Conservation (phyloP, 2,797 vertebrate genomes). For the Phaenicophaeus curvirostris region DNA sequence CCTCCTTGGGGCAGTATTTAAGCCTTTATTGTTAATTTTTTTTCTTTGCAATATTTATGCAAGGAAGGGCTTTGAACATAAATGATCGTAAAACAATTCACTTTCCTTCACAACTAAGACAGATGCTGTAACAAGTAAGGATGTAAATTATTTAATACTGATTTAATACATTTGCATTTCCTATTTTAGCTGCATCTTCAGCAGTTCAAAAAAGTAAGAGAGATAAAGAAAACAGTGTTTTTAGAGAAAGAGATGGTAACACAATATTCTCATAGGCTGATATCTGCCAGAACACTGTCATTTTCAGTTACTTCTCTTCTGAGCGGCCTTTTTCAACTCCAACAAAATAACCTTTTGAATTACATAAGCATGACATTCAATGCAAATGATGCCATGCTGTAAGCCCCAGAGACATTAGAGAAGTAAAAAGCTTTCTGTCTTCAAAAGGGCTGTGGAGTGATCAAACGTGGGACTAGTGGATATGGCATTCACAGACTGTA, state of each 20-base stretch:
- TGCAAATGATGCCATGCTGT: constrained; percentile 35
- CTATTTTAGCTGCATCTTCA: neutral
- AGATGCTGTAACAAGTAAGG: neutral
- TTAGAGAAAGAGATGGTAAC: neutral
- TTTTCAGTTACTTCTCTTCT: constrained; percentile 33
- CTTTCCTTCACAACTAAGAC: constrained; percentile 23
- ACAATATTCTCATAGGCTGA: neutral
- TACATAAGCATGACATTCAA: constrained; percentile 41
- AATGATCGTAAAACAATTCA: neutral
- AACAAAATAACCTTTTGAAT: constrained; percentile 52
- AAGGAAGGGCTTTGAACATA: constrained; percentile 18
- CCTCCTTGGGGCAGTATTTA: constrained; percentile 39
- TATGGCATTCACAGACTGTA: constrained; percentile 17
- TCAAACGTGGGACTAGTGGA: neutral
- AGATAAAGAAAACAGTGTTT: neutral
- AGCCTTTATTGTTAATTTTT: neutral
- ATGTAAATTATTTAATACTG: constrained; percentile 49
- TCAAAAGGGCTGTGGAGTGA: neutral
- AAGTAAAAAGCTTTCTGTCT: constrained; percentile 40
- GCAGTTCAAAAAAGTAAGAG: neutral
- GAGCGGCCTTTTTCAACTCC: neutral
- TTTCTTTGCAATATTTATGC: constrained; percentile 1
- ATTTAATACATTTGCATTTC: constrained; percentile 6
- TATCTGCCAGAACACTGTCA: constrained; percentile 28
- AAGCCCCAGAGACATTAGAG: constrained; percentile 41